A percentile compares a stretch with the other conserved stretches of the same genome.
phyloP scores from a whole-genome alignment of 2,888 invertebrate species.

The Aspidapion aeneum region DNA sequence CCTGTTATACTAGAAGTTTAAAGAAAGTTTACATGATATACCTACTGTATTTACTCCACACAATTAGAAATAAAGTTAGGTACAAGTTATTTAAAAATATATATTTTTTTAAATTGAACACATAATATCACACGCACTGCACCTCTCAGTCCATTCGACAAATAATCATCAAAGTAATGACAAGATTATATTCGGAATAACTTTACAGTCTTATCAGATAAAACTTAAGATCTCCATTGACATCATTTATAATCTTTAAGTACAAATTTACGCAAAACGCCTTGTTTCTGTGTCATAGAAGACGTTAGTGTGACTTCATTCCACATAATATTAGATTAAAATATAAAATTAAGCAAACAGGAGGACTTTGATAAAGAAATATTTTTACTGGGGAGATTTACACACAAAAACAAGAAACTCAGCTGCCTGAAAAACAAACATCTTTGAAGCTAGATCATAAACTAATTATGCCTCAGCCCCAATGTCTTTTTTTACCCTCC shows the following conservation, averaged over 20 bases:
- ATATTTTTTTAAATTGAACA: background rate
- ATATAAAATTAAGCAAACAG: background rate
- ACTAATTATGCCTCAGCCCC: too few relatives aligned
- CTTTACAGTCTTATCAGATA: background rate
- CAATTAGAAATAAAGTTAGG: too few relatives aligned
- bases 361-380: background rate
- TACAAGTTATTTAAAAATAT: too few relatives aligned
- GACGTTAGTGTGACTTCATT: background rate
- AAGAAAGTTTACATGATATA: too few relatives aligned
- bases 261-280: slow-evolving; percentile 14
- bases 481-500: too few relatives aligned
- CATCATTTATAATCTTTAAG: slow-evolving; percentile 17
- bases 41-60: too few relatives aligned
- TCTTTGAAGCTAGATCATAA: too few relatives aligned
- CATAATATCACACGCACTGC: background rate
- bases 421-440: too few relatives aligned
- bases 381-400: background rate
- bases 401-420: too few relatives aligned
- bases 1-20: too few relatives aligned
- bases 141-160: background rate
- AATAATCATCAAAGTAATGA: background rate
- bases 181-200: background rate
- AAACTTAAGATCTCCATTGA: slow-evolving; percentile 9
- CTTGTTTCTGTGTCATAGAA: background rate
- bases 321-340: background rate